Conservation (phyloP, 2,888 invertebrate species). For the Trissolcus japonicus region DNA sequence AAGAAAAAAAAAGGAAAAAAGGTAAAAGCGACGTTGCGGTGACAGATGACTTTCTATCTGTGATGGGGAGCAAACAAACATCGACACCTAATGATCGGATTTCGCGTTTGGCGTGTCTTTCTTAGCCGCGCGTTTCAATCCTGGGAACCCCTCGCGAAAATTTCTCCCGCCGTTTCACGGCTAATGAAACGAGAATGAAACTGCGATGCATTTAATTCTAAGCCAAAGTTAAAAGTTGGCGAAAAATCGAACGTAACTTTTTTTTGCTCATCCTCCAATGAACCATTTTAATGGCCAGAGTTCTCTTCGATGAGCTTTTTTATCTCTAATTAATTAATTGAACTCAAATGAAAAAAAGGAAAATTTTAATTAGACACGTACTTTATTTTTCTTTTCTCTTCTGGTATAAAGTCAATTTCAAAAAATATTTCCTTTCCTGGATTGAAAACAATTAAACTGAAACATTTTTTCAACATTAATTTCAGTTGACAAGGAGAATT, state of each 20-base stretch:
- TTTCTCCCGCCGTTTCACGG: conserved; percentile 28
- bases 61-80: conserved; percentile 34
- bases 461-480: too few species aligned
- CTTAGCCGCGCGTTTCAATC: conserved; percentile 15
- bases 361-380: too few species aligned
- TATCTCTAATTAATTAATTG: too few species aligned
- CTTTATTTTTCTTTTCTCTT: too few species aligned
- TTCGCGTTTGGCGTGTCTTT: conserved; percentile 44
- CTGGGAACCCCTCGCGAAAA: conserved; percentile 42
- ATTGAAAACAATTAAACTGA: too few species aligned
- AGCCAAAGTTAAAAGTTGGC: conserved; percentile 27
- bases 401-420: too few species aligned
- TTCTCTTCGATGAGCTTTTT: not conserved
- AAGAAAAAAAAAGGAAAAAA: conserved; percentile 2
- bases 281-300: not conserved
- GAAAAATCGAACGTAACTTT: conserved; percentile 2
- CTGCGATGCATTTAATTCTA: conserved; percentile 20
- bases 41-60: conserved; percentile 51
- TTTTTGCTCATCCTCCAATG: too few species aligned
- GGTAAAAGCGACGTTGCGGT: not conserved
- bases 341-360: too few species aligned
- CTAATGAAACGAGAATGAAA: conserved; percentile 45
- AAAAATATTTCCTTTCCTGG: too few species aligned
- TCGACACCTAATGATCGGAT: conserved; percentile 49
- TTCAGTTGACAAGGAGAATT: too few species aligned